Evolutionary conservation across 2,113 vertebrate genomes (phyloP), one percentile per base, ranked within the genome.

Genomic region (Laticauda colubrina): DNA sequence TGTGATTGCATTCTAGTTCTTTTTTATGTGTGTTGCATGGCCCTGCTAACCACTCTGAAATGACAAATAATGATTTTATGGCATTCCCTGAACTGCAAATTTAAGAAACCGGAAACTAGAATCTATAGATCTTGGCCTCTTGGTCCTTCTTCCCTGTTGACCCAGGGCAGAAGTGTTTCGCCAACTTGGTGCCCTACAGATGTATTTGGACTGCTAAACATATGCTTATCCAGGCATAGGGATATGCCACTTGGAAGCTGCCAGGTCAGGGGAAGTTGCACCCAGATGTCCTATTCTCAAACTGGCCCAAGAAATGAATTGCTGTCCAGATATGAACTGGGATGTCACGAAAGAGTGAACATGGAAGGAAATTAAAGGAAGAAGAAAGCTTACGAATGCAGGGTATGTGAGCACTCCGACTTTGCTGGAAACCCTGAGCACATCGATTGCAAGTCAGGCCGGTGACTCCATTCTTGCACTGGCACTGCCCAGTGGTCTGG

Each of bases 401-500:
- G 85, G 98, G 98, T 91, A 98, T 96, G 5, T 98, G 96, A 1
- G 98, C 97, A 0, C 98, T 98, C 86, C 94, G 97, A 64, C 98
- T 98, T 95, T 99, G 98, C 94, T 98, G 98, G 96, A 97, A 99
- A 59, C 98, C 98, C 0, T 96, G 97, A 29, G 98, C 97, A 39
- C 98, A 99, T 94, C 97, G 98, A 95, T 98, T 99, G 95, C 98
- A 99, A 24, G 97, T 98, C 90, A 97, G 96, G 85, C 98, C 98
- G 0, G 97, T 98, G 95, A 99, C 98, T 1, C 98, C 98, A 1
- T 98, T 96, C 90, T 98, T 98, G 96, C 98, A 99, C 89, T 98
- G 96, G 92, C 98, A 99, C 94, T 99, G 98, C 34, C 98, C 98
- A 0, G 98, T 98, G 1, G 98, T 98, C 96, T 98, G 98, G 97